A percentile compares a stretch with the other conserved stretches of the same genome.
Conservation (phyloP, 2,797 vertebrate genomes). For the Sebastes matsubarae region DNA sequence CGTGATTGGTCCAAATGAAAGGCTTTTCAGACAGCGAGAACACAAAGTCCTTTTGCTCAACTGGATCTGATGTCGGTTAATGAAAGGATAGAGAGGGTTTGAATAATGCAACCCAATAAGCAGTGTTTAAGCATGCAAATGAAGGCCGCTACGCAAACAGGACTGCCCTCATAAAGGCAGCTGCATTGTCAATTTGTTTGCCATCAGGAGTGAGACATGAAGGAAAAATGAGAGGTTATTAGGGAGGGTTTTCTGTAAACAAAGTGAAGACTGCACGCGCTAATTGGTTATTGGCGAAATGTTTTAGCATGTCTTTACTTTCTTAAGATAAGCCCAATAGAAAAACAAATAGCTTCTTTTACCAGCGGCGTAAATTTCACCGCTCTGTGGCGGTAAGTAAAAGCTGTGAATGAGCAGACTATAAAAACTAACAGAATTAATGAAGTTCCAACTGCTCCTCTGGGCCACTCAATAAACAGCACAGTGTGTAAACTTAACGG, state of each 20-base stretch:
- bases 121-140: constrained; percentile 73
- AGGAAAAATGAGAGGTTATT: constrained; percentile 52
- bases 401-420: constrained; percentile 55
- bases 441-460: constrained; percentile 63
- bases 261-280: constrained; percentile 33
- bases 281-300: constrained; percentile 62
- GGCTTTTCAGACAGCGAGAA: constrained; percentile 36
- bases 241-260: constrained; percentile 48
- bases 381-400: constrained; percentile 51
- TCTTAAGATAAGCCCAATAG: constrained; percentile 56
- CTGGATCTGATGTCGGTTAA: constrained; percentile 50
- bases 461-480: constrained; percentile 54
- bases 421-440: constrained; percentile 72
- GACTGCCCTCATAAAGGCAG: constrained; percentile 45
- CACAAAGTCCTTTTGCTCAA: constrained; percentile 33
- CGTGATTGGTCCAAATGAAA: constrained; percentile 50
- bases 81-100: constrained; percentile 28
- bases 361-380: constrained; percentile 51
- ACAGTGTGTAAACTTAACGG: constrained; percentile 49
- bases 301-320: constrained; percentile 49
- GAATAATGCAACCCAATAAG: constrained; percentile 66
- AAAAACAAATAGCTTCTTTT: constrained; percentile 67
- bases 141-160: constrained; percentile 45
- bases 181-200: constrained; percentile 49
- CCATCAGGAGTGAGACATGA: constrained; percentile 42